Conservation (phyloP, 2,888 invertebrate genomes). For the Dryocosmus kuriphilus region DNA sequence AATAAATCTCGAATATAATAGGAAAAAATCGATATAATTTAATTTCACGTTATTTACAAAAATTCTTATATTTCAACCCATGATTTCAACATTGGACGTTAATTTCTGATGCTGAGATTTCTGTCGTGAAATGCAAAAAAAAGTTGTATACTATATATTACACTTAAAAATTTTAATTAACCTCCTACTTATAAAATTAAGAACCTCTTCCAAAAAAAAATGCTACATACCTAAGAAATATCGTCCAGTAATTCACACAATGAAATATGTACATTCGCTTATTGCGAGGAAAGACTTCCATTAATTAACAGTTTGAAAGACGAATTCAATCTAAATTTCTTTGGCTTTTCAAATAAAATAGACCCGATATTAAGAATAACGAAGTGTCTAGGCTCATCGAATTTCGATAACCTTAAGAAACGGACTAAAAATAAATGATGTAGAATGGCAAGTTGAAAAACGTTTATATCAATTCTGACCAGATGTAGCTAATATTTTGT, state of each 20-base stretch:
- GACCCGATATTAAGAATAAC: background rate
- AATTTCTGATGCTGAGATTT: background rate
- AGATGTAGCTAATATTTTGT: background rate
- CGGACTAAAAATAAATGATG: background rate
- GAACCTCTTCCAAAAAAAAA: background rate
- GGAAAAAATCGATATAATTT: background rate
- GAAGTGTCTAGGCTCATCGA: too few species aligned
- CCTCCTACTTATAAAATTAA: background rate
- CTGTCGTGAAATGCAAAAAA: too few species aligned
- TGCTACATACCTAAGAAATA: background rate
- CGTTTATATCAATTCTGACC: background rate
- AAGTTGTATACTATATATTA: too few species aligned
- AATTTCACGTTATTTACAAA: background rate
- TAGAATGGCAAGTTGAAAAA: constrained; percentile 14
- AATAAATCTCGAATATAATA: background rate
- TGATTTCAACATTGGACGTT: background rate
- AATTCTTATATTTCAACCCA: too few species aligned
- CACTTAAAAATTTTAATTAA: too few species aligned
- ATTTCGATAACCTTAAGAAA: too few species aligned
- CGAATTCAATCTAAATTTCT: constrained; percentile 4
- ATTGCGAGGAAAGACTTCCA: background rate
- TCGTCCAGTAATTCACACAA: background rate
- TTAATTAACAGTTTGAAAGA: background rate
- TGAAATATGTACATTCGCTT: background rate
- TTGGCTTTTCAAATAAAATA: background rate